A percentile compares a stretch with the other conserved stretches of the same genome.
Evolutionary conservation across 2,888 invertebrate genomes (phyloP).

Genomic region (Eupithecia tripunctaria): DNA sequence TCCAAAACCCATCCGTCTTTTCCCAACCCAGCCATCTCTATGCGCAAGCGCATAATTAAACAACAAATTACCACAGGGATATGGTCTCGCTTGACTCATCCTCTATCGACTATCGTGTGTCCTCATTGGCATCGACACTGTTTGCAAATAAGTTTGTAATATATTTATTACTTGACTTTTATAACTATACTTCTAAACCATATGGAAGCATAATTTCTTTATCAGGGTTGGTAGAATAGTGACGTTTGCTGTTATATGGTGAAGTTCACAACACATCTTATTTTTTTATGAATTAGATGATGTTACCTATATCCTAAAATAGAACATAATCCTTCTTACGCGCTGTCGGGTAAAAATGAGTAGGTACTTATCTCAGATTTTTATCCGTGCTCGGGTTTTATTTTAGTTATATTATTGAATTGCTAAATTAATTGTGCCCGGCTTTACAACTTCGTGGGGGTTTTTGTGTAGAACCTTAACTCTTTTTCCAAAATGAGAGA

Average conservation of each 20-base stretch:
- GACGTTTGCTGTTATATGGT: no score
- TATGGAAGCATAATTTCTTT: not conserved
- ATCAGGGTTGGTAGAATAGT: not conserved
- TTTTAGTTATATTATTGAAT: not conserved
- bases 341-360: no score
- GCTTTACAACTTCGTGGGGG: not conserved
- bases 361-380: not conserved
- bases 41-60: conserved; percentile 49
- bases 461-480: not conserved
- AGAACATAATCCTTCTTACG: no score
- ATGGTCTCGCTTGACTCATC: conserved; percentile 64
- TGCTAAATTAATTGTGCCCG: not conserved
- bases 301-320: no score
- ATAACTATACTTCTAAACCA: not conserved
- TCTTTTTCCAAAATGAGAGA: no score
- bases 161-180: not conserved
- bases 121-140: conserved; percentile 34
- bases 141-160: conserved; percentile 18
- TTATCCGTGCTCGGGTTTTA: not conserved
- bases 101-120: conserved; percentile 11
- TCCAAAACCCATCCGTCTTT: not conserved
- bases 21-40: conserved; percentile 7
- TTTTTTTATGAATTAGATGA: no score
- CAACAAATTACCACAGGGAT: conserved; percentile 66
- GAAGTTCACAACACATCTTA: no score